phyloP scores from a whole-genome alignment of 2,888 invertebrate genomes.

The Eumacrocentrus americanus region DNA sequence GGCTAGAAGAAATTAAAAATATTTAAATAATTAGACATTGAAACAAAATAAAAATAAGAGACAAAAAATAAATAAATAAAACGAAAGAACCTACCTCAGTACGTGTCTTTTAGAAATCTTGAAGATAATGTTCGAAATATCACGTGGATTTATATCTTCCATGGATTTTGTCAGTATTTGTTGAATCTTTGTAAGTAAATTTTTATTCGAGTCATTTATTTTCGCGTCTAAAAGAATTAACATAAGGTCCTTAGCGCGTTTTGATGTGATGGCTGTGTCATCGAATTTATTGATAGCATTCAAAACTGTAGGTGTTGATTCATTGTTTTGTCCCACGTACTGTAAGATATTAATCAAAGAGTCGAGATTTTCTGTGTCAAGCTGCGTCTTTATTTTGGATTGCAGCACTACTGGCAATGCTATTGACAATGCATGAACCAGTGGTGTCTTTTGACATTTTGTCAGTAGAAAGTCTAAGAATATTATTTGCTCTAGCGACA shows the following conservation, averaged over 20 bases:
- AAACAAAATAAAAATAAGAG: background rate
- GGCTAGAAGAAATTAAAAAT: conserved; percentile 57
- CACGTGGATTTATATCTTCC: background rate
- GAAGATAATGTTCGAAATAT: background rate
- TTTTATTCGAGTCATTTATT: background rate
- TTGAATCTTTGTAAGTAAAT: background rate
- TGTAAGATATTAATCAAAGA: conserved; percentile 65
- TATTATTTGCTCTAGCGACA: conserved; percentile 68
- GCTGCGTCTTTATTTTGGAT: conserved; percentile 66
- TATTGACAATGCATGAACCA: conserved; percentile 69
- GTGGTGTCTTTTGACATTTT: conserved; percentile 64
- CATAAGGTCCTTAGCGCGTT: background rate
- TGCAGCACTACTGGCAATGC: conserved; percentile 74
- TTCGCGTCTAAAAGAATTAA: background rate
- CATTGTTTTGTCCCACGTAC: conserved; percentile 50
- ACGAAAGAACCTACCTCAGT: background rate
- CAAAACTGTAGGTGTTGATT: background rate
- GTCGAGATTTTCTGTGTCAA: conserved; percentile 64
- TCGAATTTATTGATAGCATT: conserved; percentile 18
- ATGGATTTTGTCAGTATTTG: background rate
- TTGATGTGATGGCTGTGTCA: background rate
- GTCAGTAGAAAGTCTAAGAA: conserved; percentile 68
- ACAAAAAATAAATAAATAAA: background rate
- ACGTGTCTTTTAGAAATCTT: background rate
- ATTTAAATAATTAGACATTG: background rate